Evolutionary conservation across 2,113 vertebrate species (phyloP).

Genomic region (Phocoena sinus): DNA sequence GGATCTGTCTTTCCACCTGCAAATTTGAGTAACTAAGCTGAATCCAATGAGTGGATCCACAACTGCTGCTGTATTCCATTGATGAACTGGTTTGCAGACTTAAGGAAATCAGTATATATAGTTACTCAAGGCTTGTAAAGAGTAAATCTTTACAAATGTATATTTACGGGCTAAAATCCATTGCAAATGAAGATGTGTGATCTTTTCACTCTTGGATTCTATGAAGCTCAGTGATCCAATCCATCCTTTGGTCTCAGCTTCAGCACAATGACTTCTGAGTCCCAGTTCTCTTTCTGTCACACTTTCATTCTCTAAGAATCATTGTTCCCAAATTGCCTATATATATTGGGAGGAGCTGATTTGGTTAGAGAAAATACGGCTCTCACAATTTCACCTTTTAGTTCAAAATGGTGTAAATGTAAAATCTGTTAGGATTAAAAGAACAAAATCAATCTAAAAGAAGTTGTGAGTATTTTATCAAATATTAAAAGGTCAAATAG

Average conservation of each 20-base stretch:
- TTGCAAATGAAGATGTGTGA: background rate
- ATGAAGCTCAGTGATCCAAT: background rate
- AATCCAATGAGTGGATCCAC: background rate
- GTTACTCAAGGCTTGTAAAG: background rate
- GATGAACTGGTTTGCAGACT: background rate
- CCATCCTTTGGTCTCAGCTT: background rate
- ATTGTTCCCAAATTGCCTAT: background rate
- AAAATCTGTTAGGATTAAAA: background rate
- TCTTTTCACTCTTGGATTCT: background rate
- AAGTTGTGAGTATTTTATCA: background rate
- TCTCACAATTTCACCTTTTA: background rate
- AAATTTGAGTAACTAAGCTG: background rate
- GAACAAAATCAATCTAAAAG: background rate
- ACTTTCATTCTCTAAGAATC: background rate
- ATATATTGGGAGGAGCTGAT: background rate
- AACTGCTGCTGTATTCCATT: background rate
- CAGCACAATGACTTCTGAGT: background rate
- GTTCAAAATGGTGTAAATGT: background rate
- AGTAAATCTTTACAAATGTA: background rate
- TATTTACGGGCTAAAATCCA: background rate
- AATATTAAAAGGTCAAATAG: slow-evolving; percentile 27
- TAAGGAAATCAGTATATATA: background rate
- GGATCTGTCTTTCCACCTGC: background rate
- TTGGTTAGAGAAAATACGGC: background rate
- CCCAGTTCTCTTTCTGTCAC: background rate